Conservation (phyloP, 2,113 vertebrate species). For the Melospiza georgiana region DNA sequence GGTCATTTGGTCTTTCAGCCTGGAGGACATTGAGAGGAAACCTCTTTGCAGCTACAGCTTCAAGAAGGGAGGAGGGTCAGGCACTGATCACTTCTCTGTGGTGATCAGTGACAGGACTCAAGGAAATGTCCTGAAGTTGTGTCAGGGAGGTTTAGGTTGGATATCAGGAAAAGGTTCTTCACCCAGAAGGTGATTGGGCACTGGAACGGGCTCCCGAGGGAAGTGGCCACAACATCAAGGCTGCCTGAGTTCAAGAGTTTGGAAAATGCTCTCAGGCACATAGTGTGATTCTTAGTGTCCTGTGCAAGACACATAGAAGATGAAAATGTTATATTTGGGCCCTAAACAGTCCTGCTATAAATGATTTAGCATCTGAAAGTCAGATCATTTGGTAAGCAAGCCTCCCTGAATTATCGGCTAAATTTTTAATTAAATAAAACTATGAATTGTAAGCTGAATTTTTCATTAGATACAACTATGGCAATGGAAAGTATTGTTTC, state of each 20-base stretch:
- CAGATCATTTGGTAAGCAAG: neutral
- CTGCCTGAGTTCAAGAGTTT: neutral
- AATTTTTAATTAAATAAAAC: neutral
- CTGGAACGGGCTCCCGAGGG: neutral
- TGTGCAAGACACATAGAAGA: neutral
- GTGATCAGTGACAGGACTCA: accelerated
- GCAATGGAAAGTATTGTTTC: neutral
- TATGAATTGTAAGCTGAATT: neutral
- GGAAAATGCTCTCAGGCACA: neutral
- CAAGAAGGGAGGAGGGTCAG: neutral
- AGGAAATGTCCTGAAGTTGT: neutral
- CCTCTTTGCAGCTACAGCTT: neutral
- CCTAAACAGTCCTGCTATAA: neutral
- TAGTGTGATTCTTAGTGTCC: neutral
- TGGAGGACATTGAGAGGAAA: neutral
- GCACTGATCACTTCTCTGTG: neutral
- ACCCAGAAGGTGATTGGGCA: neutral
- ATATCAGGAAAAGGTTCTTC: neutral
- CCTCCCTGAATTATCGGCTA: neutral
- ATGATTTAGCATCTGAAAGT: neutral
- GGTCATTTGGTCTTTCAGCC: neutral
- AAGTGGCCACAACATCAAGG: neutral
- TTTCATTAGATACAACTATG: neutral
- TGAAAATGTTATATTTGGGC: neutral
- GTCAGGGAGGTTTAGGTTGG: neutral